These are phyloP conservation scores for Lathamus discolor DNA, from an alignment of 2,113 vertebrate genomes.

Conservation along the genomic window DNA sequence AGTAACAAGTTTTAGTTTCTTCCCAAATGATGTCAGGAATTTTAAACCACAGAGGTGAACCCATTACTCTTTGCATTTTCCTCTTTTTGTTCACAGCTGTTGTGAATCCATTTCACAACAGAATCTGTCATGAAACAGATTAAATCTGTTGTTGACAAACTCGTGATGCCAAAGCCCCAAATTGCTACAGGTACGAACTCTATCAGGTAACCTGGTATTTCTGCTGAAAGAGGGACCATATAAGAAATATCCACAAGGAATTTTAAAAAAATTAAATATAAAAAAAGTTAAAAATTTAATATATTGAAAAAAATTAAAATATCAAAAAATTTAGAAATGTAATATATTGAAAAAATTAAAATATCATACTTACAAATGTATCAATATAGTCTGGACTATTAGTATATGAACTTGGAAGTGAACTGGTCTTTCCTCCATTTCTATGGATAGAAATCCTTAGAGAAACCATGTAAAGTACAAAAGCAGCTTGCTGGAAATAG, in stretches of 20 bases:
- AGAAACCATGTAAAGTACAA: neutral
- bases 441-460: neutral
- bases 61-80: neutral
- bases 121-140: neutral
- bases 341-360: neutral
- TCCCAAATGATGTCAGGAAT: neutral
- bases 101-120: neutral
- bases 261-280: neutral
- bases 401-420: neutral
- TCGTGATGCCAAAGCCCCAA: neutral
- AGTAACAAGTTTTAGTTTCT: neutral
- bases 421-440: neutral
- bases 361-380: neutral
- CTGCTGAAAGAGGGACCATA: neutral
- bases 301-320: neutral
- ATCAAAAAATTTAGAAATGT: neutral
- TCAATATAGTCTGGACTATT: neutral
- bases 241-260: neutral
- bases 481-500: neutral
- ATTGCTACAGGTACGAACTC: neutral
- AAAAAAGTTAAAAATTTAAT: neutral
- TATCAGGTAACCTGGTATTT: neutral
- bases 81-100: neutral
- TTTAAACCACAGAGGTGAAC: neutral
- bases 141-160: neutral